These are phyloP conservation scores for Ochropacha duplaris DNA, from an alignment of 2,888 invertebrate genomes.

Conservation along the genomic window DNA sequence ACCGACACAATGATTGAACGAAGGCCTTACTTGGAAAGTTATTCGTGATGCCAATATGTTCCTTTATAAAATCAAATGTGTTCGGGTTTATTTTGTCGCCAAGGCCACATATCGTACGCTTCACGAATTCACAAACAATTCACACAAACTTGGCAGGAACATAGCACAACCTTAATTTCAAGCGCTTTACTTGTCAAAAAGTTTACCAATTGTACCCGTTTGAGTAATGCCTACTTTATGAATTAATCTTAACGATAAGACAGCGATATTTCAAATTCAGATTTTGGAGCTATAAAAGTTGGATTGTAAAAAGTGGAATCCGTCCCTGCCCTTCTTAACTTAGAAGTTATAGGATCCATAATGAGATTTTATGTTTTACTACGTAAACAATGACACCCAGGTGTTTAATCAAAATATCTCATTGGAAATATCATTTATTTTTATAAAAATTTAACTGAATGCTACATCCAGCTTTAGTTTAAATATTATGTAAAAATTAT, in stretches of 20 bases:
- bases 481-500: background rate
- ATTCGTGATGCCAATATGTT: background rate
- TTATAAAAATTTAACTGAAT: background rate
- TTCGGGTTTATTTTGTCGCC: conserved; percentile 15
- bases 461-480: background rate
- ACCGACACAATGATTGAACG: background rate
- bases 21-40: background rate
- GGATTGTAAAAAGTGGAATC: conserved; percentile 45
- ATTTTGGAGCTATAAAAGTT: conserved; percentile 52
- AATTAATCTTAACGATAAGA: conserved; percentile 56
- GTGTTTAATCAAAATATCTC: background rate
- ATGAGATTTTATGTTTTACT: conserved; percentile 28
- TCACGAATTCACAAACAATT: conserved; percentile 31
- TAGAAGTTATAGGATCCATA: conserved; percentile 24
- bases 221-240: conserved; percentile 50
- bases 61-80: background rate
- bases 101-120: conserved; percentile 13
- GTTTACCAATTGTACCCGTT: conserved; percentile 59
- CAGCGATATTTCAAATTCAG: conserved; percentile 55
- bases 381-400: background rate
- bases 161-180: conserved; percentile 54
- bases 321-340: conserved; percentile 26
- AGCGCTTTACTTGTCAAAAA: conserved; percentile 67
- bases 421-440: background rate
- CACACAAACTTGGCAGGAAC: conserved; percentile 33